Evolutionary conservation across 2,888 invertebrate genomes (phyloP).

Genomic region (Dorcus parallelipipedus): DNA sequence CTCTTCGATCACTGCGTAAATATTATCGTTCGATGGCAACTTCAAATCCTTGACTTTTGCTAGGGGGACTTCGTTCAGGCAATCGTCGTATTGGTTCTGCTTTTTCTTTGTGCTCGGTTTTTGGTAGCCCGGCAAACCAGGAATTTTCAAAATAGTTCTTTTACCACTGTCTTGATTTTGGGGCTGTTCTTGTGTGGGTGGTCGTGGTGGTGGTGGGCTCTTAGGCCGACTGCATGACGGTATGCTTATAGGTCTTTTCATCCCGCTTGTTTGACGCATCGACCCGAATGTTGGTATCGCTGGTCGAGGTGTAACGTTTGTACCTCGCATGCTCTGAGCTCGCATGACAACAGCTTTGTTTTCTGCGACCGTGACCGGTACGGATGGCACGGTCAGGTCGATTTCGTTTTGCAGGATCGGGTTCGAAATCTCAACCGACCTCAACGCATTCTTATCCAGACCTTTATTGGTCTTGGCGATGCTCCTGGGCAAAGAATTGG

Average conservation of each 20-base stretch:
- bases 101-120: constrained; percentile 47
- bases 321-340: constrained; percentile 78
- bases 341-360: constrained; percentile 65
- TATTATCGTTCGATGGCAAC: constrained; percentile 66
- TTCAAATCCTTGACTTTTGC: constrained; percentile 63
- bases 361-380: constrained; percentile 59
- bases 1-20: constrained; percentile 85
- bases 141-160: constrained; percentile 39
- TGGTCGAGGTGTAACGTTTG: constrained; percentile 52
- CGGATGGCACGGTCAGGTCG: constrained; percentile 56
- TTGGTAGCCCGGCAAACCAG: constrained; percentile 57
- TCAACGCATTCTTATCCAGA: constrained; percentile 67
- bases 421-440: constrained; percentile 77
- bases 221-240: constrained; percentile 66
- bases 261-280: constrained; percentile 68
- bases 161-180: constrained; percentile 32
- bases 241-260: constrained; percentile 72
- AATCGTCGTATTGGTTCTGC: constrained; percentile 72
- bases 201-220: constrained; percentile 72
- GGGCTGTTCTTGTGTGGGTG: constrained; percentile 50
- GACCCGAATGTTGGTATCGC: constrained; percentile 76
- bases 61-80: constrained; percentile 64
- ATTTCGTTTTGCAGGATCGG: constrained; percentile 74
- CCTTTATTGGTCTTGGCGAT: constrained; percentile 60
- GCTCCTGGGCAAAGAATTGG: constrained; percentile 58